phyloP scores from a whole-genome alignment of 2,888 invertebrate genomes.

The Melanargia galathea region DNA sequence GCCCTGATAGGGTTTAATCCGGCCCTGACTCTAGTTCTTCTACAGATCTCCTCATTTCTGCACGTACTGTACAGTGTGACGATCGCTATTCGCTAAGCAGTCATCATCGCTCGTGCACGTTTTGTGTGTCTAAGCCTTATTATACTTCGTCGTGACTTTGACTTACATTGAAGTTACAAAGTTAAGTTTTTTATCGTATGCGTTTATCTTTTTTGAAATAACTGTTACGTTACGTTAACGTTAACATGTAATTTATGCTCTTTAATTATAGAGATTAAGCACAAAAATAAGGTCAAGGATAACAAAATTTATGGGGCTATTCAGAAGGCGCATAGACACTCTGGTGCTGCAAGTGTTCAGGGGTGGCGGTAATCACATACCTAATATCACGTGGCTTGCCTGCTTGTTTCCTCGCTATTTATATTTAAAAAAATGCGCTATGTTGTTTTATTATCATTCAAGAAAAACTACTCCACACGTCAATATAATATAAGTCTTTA shows the following conservation, averaged over 20 bases:
- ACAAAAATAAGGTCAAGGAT: not conserved
- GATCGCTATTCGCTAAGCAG: not conserved
- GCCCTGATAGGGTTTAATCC: too few species aligned
- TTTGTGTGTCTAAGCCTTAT: not conserved
- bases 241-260: not conserved
- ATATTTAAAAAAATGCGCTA: too few species aligned
- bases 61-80: not conserved
- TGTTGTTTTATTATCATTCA: not conserved
- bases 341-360: too few species aligned
- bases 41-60: too few species aligned
- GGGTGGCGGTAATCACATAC: too few species aligned
- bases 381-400: too few species aligned
- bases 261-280: not conserved
- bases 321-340: too few species aligned
- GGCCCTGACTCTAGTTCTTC: too few species aligned
- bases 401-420: too few species aligned
- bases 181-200: conserved; percentile 14
- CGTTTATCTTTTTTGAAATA: conserved; percentile 1
- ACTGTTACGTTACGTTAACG: not conserved
- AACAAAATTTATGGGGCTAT: too few species aligned
- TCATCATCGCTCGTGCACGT: not conserved
- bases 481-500: too few species aligned
- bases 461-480: too few species aligned
- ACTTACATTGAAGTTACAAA: conserved; percentile 20
- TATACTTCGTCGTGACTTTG: conserved; percentile 24